Evolutionary conservation across 2,797 vertebrate genomes (phyloP).

Genomic region (Oreonectes daqikongensis): DNA sequence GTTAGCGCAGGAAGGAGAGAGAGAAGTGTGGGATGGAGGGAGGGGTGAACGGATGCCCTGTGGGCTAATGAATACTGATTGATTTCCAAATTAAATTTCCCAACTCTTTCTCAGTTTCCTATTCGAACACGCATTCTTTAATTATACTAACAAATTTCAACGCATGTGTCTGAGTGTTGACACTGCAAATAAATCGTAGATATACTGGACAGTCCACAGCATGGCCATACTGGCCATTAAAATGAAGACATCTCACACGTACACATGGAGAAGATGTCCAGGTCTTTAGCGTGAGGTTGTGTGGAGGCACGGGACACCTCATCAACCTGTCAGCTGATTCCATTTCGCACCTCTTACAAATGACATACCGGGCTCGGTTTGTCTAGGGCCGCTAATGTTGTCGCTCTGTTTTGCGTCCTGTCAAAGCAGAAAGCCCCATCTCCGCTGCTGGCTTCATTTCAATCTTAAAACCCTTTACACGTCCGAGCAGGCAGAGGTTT

Average conservation of each 20-base stretch:
- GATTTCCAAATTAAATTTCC: conserved; percentile 70
- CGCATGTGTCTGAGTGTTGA: neutral
- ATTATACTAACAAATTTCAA: conserved; percentile 61
- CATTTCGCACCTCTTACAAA: conserved; percentile 49
- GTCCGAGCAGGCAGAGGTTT: conserved; percentile 32
- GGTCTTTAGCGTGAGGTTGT: conserved; percentile 2
- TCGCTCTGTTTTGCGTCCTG: conserved; percentile 50
- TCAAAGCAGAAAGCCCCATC: conserved; percentile 49
- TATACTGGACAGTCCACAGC: neutral
- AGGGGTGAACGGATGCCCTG: conserved; percentile 55
- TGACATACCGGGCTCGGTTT: conserved; percentile 45
- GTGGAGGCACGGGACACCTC: conserved; percentile 25
- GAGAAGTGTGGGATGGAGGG: conserved; percentile 55
- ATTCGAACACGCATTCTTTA: conserved; percentile 40
- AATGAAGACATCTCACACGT: neutral
- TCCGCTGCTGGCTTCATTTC: conserved; percentile 51
- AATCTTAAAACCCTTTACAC: conserved; percentile 52
- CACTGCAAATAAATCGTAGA: neutral
- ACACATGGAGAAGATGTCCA: neutral
- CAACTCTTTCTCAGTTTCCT: conserved; percentile 54
- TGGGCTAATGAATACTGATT: conserved; percentile 75
- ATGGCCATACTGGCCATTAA: neutral
- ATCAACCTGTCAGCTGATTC: conserved; percentile 53
- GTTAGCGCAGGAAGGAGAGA: conserved; percentile 43
- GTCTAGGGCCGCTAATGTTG: conserved; percentile 53